Base-by-base conservation (phyloP, 2,797 vertebrate species). In the Alosa sapidissima region DNA sequence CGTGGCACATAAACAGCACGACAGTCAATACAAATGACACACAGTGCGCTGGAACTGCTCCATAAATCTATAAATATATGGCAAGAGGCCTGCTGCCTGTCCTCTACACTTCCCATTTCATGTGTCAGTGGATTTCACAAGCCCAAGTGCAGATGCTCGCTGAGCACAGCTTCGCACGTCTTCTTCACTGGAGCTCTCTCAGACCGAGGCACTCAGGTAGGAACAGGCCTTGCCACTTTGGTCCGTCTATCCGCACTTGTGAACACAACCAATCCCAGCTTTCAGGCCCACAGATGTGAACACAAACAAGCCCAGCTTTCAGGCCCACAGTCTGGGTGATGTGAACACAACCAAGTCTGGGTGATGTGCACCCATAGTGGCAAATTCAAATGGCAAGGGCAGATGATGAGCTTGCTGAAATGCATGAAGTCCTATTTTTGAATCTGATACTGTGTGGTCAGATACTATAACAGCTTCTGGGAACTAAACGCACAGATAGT, bases 101-200 rank as follows among this genome's bases (percentile, higher is more conserved):
- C 92, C 93, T 93, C 94, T 92, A 93, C 94, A 95, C 94, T 95
- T 95, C 93, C 93, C 92, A 95, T 95, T 95, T 95, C 92, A 95
- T 94, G 94, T 95, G 93, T 94, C 94, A 94, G 90, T 94, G 93
- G 91, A 90, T 94, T 90, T 87, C 88, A 91, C 88, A 89, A 91
- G 91, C 90, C 88, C 86, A 85, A 88, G 87, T 93, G 92, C 91
- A 92, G 93, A 91, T 90, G 90, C 89, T 92, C 91, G 83, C 89
- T 82, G 84, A 86, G 82, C 89, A 88, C 88, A 91, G 86, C 82
- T 84, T 84, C 41, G 84, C 84, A 58, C 86, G 83, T 86, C 49
- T 65, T 21, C n/a, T 82, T 84, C 49, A 84, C 81, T 87, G 75
- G 45, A 81, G 51, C 65, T 85, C 86, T 86, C 33, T 81, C 83